Conservation (phyloP, 2,888 invertebrate species). For the Perdita meconis region DNA sequence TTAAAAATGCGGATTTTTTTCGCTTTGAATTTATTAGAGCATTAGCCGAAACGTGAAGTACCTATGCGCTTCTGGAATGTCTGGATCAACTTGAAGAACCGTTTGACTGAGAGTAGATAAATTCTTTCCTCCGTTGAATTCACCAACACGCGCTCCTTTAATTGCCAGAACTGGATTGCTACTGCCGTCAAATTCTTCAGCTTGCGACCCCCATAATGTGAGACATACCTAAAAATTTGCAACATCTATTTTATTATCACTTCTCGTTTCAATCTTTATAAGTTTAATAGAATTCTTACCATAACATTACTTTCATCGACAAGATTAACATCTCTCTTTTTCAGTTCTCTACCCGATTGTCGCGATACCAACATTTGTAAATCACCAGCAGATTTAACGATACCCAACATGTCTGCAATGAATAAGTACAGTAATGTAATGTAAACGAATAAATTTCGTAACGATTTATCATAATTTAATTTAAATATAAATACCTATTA, state of each 20-base stretch:
- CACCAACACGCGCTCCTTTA: conserved; percentile 93
- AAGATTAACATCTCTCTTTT: conserved; percentile 94
- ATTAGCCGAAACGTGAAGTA: conserved; percentile 36
- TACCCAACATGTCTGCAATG: conserved; percentile 92
- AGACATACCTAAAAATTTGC: conserved; percentile 80
- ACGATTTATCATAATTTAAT: background rate
- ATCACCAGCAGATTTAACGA: conserved; percentile 91
- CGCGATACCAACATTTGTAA: conserved; percentile 89
- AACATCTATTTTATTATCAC: background rate
- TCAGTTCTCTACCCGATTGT: conserved; percentile 92
- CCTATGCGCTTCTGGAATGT: conserved; percentile 93
- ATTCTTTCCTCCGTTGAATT: conserved; percentile 94
- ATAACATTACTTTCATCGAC: conserved; percentile 93
- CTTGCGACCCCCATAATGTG: conserved; percentile 96
- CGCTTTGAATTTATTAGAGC: background rate
- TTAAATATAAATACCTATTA: conserved; percentile 88
- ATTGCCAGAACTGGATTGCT: conserved; percentile 93
- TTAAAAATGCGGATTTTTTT: too few relatives aligned
- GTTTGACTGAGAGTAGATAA: conserved; percentile 87
- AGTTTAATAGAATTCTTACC: conserved; percentile 82
- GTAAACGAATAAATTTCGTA: background rate
- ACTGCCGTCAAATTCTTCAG: conserved; percentile 92
- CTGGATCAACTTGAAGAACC: conserved; percentile 93
- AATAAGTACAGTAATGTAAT: background rate
- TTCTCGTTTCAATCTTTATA: background rate